phyloP scores from a whole-genome alignment of 2,888 invertebrate species.

The Dolomedes plantarius region DNA sequence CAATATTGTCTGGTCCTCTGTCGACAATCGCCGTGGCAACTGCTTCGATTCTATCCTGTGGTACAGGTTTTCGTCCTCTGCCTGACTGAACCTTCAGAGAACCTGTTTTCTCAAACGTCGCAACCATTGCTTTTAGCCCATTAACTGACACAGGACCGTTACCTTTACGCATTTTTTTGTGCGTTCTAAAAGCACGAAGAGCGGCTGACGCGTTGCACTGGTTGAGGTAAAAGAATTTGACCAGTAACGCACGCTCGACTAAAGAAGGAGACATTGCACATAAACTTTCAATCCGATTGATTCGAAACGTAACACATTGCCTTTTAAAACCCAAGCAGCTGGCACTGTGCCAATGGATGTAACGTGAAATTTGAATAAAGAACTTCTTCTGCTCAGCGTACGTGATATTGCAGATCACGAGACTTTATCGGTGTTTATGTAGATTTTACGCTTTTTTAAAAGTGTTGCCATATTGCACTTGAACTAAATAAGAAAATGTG shows the following conservation, averaged over 20 bases:
- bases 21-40: background rate
- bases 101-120: background rate
- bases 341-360: background rate
- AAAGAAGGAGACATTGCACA: background rate
- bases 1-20: background rate
- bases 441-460: no score
- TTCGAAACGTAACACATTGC: background rate
- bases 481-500: no score
- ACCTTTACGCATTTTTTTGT: background rate
- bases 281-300: background rate
- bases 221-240: constrained; percentile 1
- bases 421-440: no score
- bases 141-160: background rate
- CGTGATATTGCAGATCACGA: background rate
- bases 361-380: background rate
- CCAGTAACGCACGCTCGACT: background rate
- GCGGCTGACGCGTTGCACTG: background rate
- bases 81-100: background rate
- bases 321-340: background rate
- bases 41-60: constrained; percentile 7
- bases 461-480: no score
- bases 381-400: background rate
- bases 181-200: background rate
- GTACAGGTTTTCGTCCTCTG: background rate
- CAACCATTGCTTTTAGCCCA: constrained; percentile 3